Conservation (phyloP, 2,888 invertebrate genomes). For the Carabus problematicus region DNA sequence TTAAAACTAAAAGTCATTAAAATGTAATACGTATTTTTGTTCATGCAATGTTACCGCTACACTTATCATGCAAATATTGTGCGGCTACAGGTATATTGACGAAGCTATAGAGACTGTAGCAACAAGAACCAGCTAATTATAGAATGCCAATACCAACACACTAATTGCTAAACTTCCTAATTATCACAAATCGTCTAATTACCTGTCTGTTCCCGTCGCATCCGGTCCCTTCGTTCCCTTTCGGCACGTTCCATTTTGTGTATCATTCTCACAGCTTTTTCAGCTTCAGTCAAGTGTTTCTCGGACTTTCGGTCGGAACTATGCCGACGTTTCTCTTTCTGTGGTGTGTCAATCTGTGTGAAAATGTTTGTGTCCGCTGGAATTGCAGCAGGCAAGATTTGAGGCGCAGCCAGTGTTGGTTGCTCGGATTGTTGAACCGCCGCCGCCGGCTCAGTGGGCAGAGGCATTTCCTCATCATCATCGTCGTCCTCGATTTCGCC, state of each 20-base stretch:
- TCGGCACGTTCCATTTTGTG: conserved; percentile 57
- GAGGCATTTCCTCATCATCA: conserved; percentile 63
- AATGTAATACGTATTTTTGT: too few relatives aligned
- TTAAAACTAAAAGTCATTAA: too few relatives aligned
- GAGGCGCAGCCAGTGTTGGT: conserved; percentile 47
- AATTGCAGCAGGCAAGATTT: conserved; percentile 48
- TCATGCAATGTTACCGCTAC: too few relatives aligned
- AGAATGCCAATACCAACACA: neutral
- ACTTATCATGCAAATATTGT: too few relatives aligned
- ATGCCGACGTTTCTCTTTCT: conserved; percentile 46
- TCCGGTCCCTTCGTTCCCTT: conserved; percentile 46
- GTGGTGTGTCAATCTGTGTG: conserved; percentile 2
- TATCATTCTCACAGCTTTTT: conserved; percentile 57
- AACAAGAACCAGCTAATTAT: neutral
- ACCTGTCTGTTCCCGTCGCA: conserved; percentile 45
- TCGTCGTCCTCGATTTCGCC: conserved; percentile 83
- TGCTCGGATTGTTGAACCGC: conserved; percentile 48
- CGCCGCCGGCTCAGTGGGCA: conserved; percentile 59
- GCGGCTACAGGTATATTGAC: too few relatives aligned
- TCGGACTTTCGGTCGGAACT: conserved; percentile 51
- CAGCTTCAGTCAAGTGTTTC: conserved; percentile 58
- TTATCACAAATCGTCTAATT: conserved; percentile 11
- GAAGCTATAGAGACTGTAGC: too few relatives aligned
- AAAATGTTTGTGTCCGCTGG: conserved; percentile 38
- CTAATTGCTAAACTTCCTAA: neutral